phyloP scores from a whole-genome alignment of 2,113 vertebrate species.

The Mobula hypostoma region DNA sequence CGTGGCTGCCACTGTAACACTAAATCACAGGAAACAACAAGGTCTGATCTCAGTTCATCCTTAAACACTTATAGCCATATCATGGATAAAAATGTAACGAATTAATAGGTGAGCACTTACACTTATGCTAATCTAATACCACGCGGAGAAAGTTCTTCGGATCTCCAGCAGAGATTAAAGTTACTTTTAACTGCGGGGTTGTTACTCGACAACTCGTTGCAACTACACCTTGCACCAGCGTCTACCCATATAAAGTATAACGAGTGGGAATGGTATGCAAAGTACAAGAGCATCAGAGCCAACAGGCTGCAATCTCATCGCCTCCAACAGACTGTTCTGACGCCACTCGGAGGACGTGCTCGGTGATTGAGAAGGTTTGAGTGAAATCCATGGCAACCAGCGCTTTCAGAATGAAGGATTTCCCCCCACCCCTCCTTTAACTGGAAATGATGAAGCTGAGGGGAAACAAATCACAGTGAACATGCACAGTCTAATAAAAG shows the following conservation, averaged over 20 bases:
- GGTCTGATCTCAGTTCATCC: not conserved
- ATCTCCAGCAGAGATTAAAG: not conserved
- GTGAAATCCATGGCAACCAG: constrained; percentile 68
- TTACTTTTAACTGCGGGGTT: not conserved
- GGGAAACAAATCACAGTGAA: not conserved
- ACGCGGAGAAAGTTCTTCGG: not conserved
- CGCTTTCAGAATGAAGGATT: constrained; percentile 44
- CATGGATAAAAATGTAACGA: not conserved
- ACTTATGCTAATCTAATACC: not conserved
- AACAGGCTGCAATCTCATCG: constrained; percentile 58
- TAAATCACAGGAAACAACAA: not conserved
- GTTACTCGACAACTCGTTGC: not conserved
- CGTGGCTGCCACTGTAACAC: too few relatives aligned
- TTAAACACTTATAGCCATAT: not conserved
- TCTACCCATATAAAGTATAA: constrained; percentile 26
- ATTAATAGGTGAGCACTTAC: not conserved
- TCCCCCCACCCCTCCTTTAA: constrained; percentile 42
- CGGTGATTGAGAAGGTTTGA: constrained; percentile 57
- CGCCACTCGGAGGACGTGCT: constrained; percentile 66
- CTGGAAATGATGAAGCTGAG: constrained; percentile 45
- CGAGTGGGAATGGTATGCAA: constrained; percentile 5
- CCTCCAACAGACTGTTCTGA: constrained; percentile 51
- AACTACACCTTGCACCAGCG: not conserved
- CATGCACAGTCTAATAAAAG: not conserved
- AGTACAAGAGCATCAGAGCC: constrained; percentile 55